Conservation (phyloP, 2,797 vertebrate genomes). For the Phalloptychus januarius region DNA sequence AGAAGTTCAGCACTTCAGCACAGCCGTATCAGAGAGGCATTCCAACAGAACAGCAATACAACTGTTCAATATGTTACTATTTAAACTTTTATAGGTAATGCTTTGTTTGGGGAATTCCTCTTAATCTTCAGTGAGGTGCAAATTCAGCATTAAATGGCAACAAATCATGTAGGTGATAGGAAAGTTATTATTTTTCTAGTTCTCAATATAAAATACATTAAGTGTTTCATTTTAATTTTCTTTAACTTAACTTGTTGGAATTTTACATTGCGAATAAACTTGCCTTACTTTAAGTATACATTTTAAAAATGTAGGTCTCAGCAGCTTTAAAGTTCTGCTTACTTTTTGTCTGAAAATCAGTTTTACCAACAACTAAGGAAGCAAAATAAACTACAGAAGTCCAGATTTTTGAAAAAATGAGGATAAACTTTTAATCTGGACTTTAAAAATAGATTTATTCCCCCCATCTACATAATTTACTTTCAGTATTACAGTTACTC, state of each 20-base stretch:
- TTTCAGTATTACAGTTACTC: not conserved
- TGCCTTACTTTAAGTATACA: not conserved
- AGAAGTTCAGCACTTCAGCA: not conserved
- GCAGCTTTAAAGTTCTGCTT: too few relatives aligned
- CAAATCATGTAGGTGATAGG: too few relatives aligned
- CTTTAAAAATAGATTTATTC: not conserved
- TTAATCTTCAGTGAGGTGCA: not conserved
- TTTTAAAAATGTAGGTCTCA: not conserved
- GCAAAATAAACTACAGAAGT: not conserved
- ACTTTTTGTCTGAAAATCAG: not conserved
- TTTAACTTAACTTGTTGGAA: not conserved
- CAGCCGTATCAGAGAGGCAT: not conserved
- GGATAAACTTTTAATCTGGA: not conserved
- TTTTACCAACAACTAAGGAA: not conserved
- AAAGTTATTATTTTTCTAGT: not conserved
- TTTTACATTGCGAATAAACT: not conserved
- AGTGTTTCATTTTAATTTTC: not conserved
- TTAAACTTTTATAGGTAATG: not conserved
- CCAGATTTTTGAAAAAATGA: not conserved
- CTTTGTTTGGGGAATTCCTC: not conserved
- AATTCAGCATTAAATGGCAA: not conserved
- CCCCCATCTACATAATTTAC: not conserved
- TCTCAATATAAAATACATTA: not conserved
- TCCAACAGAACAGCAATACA: not conserved
- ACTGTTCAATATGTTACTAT: not conserved